Evolutionary conservation across 1,140 invertebrate genomes (phyloP), one percentile per base, ranked within the genome.

Genomic region (Micrasema minimum): DNA sequence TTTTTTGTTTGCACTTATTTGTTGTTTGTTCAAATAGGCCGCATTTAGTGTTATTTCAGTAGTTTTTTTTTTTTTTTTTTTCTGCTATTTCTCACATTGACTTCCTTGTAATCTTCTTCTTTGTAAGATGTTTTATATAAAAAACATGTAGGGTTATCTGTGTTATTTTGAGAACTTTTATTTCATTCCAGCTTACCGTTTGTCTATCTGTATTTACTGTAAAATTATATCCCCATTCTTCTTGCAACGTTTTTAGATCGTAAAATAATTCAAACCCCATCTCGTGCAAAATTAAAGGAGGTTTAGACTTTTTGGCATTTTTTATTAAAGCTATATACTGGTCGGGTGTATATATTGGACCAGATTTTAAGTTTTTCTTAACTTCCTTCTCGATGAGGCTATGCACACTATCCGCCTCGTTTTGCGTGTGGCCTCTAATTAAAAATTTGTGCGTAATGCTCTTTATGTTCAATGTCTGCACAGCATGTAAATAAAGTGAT

Each of bases 401-500:
- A 69, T 82, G 81, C 37, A 79, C 76, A 45, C 72, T 77, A 72
- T 82, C 80, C 0, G 75, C 78, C 61, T 82, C 80, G 72, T 82
- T 82, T 78, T 81, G 78, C 6, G 79, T 81, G 66, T 83, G 80
- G 0, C 80, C 78, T 45, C 74, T 76, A 35, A 79, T 77, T 45
- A 83, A 57, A 72, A 73, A 82, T 71, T 81, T 81, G 66, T 82
- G 80, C 0, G 76, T 80, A 9, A 82, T 81, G 35, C 77, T 71
- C 70, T 80, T 77, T 62, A 80, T 77, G 50, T 75, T 75, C 50
- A 72, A 43, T 61, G 76, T 46, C 5, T 37, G 26, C 1, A 80
- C 75, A 9, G 78, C 78, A 64, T 78, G 79, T 4, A 77, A 22
- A 57, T 80, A 82, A 46, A 80, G 55, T 6, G 74, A 51, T 55